These are phyloP conservation scores for Drosophila ercepeae DNA, from an alignment of 1,140 invertebrate species.

Conservation along the genomic window DNA sequence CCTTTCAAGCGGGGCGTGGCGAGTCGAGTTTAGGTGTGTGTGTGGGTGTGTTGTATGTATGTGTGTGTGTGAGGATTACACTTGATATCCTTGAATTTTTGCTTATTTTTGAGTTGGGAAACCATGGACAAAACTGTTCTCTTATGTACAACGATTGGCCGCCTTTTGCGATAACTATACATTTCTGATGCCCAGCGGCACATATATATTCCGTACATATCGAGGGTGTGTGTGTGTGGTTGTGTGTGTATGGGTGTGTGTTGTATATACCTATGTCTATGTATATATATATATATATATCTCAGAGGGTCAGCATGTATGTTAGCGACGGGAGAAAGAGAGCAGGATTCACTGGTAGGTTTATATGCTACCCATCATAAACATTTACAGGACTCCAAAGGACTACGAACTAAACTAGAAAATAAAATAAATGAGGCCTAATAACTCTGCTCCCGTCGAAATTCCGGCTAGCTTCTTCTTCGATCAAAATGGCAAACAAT, in stretches of 20 bases:
- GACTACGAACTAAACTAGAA: conserved; percentile 15
- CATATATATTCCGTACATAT: conserved; percentile 2
- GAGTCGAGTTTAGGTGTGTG: neutral
- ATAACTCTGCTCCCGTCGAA: conserved; percentile 13
- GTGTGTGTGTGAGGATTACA: neutral
- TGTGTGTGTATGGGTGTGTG: too few relatives aligned
- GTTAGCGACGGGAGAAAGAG: conserved; percentile 16
- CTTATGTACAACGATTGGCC: conserved; percentile 41
- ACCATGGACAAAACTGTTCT: conserved; percentile 48
- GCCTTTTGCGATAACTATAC: conserved; percentile 2
- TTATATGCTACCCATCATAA: neutral
- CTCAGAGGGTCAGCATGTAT: conserved; percentile 8
- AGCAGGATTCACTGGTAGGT: conserved; percentile 11
- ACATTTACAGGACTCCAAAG: conserved; percentile 26
- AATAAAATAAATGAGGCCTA: neutral
- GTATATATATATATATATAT: conserved; percentile 1
- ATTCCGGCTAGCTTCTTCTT: conserved; percentile 7
- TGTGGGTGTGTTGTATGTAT: neutral
- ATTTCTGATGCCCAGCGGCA: conserved; percentile 4
- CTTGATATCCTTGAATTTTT: neutral
- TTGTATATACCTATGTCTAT: neutral
- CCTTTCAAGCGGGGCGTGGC: conserved; percentile 16
- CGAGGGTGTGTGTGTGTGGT: conserved; percentile 1
- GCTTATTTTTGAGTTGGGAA: conserved; percentile 12
- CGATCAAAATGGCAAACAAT: conserved; percentile 10